phyloP scores from a whole-genome alignment of 2,113 vertebrate species.

The Glareola pratincola region DNA sequence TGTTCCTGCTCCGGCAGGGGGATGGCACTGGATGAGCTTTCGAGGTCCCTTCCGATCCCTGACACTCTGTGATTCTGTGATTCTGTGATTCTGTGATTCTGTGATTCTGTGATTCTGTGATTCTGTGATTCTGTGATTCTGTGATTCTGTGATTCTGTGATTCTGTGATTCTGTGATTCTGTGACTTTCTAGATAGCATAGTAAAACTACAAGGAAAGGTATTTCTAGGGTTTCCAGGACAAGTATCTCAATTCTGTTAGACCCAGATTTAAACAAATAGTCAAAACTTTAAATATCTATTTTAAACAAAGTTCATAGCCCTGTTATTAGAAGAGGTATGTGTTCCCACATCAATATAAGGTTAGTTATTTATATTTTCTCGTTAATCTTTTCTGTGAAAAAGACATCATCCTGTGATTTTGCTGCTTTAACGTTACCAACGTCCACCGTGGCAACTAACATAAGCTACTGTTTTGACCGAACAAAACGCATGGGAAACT shows the following conservation, averaged over 20 bases:
- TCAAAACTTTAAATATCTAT: background rate
- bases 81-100: no score
- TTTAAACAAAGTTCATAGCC: background rate
- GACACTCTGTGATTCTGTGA: no score
- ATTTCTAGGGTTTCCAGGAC: background rate
- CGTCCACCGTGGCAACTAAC: background rate
- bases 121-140: no score
- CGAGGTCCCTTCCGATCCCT: no score
- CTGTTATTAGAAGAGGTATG: background rate
- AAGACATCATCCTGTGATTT: background rate
- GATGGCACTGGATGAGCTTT: no score
- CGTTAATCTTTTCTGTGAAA: background rate
- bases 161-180: no score
- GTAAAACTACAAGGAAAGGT: constrained; percentile 6
- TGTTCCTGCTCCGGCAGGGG: no score
- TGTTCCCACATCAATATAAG: background rate
- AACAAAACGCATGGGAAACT: background rate
- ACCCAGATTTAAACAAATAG: background rate
- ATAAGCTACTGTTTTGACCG: background rate
- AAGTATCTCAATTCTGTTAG: background rate
- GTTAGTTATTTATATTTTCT: background rate
- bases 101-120: no score
- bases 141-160: no score
- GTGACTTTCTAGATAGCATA: background rate
- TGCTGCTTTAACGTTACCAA: background rate